phyloP scores from a whole-genome alignment of 2,888 invertebrate species.

The Pristionchus entomophagus region DNA sequence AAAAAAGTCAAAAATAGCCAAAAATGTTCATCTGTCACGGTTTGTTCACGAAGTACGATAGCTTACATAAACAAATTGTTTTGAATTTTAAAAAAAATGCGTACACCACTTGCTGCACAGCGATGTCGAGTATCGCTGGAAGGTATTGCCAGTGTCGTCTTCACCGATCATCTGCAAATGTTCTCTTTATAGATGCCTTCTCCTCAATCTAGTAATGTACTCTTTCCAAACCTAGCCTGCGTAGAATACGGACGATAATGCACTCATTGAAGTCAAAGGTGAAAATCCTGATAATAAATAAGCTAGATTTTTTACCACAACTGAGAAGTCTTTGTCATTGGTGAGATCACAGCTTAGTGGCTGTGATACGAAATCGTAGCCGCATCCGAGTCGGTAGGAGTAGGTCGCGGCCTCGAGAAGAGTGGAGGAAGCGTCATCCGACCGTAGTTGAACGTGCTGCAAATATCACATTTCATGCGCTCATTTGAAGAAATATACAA shows the following conservation, averaged over 20 bases:
- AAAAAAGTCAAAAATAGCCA: no score
- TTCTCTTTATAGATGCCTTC: no score
- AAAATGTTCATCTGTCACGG: no score
- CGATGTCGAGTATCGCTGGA: constrained; percentile 61
- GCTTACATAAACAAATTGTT: no score
- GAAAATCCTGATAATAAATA: background rate
- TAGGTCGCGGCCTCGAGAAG: constrained; percentile 26
- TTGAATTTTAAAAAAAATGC: background rate
- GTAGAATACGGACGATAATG: no score
- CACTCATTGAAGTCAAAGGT: background rate
- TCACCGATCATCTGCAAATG: constrained; percentile 60
- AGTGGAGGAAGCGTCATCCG: background rate
- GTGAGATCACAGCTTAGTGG: constrained; percentile 60
- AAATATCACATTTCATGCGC: background rate
- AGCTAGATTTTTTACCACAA: constrained; percentile 10
- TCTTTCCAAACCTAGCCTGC: no score
- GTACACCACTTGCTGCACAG: constrained; percentile 48
- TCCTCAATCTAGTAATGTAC: no score
- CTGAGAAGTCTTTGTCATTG: constrained; percentile 19
- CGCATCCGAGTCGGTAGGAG: background rate
- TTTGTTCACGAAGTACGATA: no score
- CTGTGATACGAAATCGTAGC: constrained; percentile 66
- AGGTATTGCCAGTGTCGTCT: constrained; percentile 67
- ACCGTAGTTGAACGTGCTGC: constrained; percentile 7
- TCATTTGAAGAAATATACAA: background rate